Evolutionary conservation across 2,888 invertebrate genomes (phyloP).

Genomic region (Micoletzkya japonica): DNA sequence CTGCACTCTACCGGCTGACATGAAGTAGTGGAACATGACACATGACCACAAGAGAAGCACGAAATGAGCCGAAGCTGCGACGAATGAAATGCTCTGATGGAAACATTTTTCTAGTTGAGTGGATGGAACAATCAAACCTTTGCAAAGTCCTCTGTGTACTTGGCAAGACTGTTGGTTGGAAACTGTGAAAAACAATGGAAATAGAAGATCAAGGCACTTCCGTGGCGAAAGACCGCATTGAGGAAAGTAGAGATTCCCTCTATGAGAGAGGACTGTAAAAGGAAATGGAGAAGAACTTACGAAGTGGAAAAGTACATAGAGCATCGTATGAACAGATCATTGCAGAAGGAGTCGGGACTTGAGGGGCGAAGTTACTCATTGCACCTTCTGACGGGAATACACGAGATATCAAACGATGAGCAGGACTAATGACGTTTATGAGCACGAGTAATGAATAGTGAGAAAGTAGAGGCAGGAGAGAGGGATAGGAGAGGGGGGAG

Average conservation of each 20-base stretch:
- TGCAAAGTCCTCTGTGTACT: background rate
- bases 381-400: too few species aligned
- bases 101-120: background rate
- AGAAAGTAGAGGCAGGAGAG: background rate
- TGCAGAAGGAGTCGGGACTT: too few species aligned
- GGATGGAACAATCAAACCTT: background rate
- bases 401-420: too few species aligned
- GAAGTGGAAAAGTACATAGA: too few species aligned
- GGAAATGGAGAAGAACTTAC: too few species aligned
- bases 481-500: background rate
- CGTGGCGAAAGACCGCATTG: background rate
- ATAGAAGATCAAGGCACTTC: background rate
- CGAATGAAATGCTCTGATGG: background rate
- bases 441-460: slow-evolving; percentile 4
- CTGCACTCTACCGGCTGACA: slow-evolving; percentile 17
- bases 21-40: slow-evolving; percentile 15
- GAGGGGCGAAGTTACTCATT: too few species aligned
- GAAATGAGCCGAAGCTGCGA: background rate
- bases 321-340: too few species aligned
- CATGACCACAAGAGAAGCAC: slow-evolving; percentile 13
- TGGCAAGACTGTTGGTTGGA: background rate
- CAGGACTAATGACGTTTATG: too few species aligned
- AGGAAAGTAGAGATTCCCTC: too few species aligned
- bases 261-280: too few species aligned
- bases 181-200: background rate